Evolutionary conservation across 2,797 vertebrate genomes (phyloP), one percentile per base, ranked within the genome.

Genomic region (Epinephelus awoara): DNA sequence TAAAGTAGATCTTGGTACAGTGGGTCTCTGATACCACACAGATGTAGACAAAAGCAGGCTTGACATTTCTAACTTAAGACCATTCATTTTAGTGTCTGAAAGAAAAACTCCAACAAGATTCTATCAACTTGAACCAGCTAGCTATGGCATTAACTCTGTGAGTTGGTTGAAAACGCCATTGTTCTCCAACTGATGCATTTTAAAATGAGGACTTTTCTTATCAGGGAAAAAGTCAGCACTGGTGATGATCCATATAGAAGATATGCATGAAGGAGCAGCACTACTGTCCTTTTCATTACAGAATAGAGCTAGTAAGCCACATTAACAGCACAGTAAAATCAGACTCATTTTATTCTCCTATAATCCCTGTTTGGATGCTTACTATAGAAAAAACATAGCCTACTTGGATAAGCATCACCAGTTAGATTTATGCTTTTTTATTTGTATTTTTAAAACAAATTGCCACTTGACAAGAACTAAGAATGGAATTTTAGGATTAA

Each of bases 401-500:
- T 40, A 51, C 55, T 50, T 23, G 34, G 46, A 61, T 17, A n/a
- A 21, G 49, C 57, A 62, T 44, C 57, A 72, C 44, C 18, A n/a
- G 34, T 52, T 42, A 51, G 46, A 52, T 8, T 52, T 19, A 38
- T 51, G 49, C 49, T 52, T 72, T 52, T 44, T 61, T 44, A 2
- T 21, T 19, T 52, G 18, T 42, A 11, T 42, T 40, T 29, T 51
- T 18, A 40, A 29, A 55, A 19, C 21, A 42, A 5, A 19, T 1
- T 54, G 54, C 11, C 3, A 46, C 5, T 18, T 21, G 23, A 46
- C 23, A 54, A 66, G 13, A 50, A 40, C 40, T 27, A 14, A 49
- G 34, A 56, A 74, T 23, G 49, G 42, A 42, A 1, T 56, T 65
- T 66, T 9, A 42, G 44, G 29, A 75, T 74, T 66, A 47, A 14